These are phyloP conservation scores for Manis crassicaudata DNA, from an alignment of 2,797 vertebrate species.

Conservation along the genomic window DNA sequence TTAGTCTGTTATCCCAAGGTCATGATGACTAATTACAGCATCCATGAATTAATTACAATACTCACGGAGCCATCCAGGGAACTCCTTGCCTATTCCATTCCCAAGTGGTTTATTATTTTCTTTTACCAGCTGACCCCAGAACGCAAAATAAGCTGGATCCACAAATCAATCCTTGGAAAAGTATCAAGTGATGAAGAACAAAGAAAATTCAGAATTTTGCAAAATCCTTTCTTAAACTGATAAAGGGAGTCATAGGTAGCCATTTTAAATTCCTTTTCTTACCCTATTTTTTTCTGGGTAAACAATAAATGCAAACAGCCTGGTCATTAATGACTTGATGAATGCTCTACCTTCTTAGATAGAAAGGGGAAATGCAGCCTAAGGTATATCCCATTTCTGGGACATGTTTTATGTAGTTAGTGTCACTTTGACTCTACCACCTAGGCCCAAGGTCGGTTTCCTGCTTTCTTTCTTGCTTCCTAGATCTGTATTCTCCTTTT, in stretches of 20 bases:
- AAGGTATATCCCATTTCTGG: neutral
- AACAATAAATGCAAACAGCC: neutral
- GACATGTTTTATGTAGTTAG: neutral
- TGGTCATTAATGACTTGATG: neutral
- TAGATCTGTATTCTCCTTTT: neutral
- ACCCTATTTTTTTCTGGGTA: neutral
- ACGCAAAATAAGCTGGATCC: neutral
- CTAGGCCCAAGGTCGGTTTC: neutral
- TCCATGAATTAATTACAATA: conserved; percentile 32
- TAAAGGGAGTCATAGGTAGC: neutral
- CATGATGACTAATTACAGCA: conserved; percentile 1
- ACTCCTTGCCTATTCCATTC: neutral
- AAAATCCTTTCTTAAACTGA: neutral
- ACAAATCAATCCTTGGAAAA: neutral
- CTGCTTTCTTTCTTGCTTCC: neutral
- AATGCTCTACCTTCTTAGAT: neutral
- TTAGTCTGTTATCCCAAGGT: conserved; percentile 9
- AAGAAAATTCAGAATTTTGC: neutral
- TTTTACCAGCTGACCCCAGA: neutral
- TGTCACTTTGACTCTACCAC: neutral
- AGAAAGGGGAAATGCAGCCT: neutral
- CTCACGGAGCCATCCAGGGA: neutral
- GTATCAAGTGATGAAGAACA: neutral
- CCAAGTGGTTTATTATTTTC: neutral
- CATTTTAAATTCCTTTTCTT: neutral